Evolutionary conservation across 2,888 invertebrate species (phyloP).

Genomic region (Drosophila paranaensis): DNA sequence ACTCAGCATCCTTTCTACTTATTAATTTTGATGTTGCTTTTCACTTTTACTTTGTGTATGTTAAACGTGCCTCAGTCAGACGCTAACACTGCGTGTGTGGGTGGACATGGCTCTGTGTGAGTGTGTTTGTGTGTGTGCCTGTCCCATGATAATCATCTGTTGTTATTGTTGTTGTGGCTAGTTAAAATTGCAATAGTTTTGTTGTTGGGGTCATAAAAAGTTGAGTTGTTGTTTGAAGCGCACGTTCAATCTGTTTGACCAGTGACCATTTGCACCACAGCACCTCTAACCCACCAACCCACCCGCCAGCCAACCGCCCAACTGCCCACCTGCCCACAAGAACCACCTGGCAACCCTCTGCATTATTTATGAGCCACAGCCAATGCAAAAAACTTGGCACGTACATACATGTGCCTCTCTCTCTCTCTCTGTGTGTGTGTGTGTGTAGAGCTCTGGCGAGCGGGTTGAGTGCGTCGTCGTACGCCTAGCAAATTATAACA

Average conservation of each 20-base stretch:
- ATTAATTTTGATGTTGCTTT: conserved; percentile 80
- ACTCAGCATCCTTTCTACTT: conserved; percentile 79
- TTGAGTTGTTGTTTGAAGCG: conserved; percentile 38
- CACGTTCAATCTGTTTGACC: conserved; percentile 41
- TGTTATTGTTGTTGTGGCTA: conserved; percentile 31
- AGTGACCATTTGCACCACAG: conserved; percentile 36
- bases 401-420: conserved; percentile 19
- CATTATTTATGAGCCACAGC: conserved; percentile 68
- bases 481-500: conserved; percentile 78
- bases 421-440: conserved; percentile 1
- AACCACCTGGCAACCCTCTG: conserved; percentile 58
- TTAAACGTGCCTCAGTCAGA: conserved; percentile 64
- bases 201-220: conserved; percentile 41
- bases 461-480: conserved; percentile 43
- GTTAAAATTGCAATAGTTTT: conserved; percentile 34
- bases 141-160: conserved; percentile 45
- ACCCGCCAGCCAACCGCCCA: conserved; percentile 33
- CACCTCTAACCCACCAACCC: conserved; percentile 41
- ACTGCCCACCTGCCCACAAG: conserved; percentile 3
- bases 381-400: conserved; percentile 59
- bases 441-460: conserved; percentile 22
- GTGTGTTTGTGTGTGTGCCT: conserved; percentile 19
- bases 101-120: conserved; percentile 9
- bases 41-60: conserved; percentile 80
- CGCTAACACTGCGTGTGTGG: conserved; percentile 8